Evolutionary conservation across 2,888 invertebrate genomes (phyloP).

Genomic region (Phengaris alcon): DNA sequence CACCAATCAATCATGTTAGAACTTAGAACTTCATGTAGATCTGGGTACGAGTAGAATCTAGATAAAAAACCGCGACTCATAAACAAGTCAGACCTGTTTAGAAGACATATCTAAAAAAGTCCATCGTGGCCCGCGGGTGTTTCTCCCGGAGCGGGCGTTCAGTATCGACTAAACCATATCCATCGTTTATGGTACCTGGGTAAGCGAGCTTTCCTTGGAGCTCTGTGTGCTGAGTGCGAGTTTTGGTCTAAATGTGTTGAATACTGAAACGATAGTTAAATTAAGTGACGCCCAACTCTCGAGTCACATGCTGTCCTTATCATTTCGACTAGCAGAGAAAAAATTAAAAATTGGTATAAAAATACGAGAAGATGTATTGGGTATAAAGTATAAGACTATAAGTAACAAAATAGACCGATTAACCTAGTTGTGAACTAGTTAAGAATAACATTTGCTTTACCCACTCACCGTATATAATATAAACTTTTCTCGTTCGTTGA

Average conservation of each 20-base stretch:
- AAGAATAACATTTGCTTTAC: background rate
- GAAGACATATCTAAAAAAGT: too few relatives aligned
- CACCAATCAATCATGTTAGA: too few relatives aligned
- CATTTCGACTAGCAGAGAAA: too few relatives aligned
- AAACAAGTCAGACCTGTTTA: background rate
- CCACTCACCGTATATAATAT: background rate
- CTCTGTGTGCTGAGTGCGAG: too few relatives aligned
- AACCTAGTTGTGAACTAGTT: background rate
- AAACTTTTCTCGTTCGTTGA: background rate
- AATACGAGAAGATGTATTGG: too few relatives aligned
- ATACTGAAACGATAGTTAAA: too few relatives aligned
- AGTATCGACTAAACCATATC: background rate
- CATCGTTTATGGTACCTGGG: background rate
- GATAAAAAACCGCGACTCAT: background rate
- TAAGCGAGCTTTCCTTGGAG: too few relatives aligned
- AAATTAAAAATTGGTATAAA: too few relatives aligned
- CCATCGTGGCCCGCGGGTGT: background rate
- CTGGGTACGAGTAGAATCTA: background rate
- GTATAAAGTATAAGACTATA: background rate
- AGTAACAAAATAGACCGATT: background rate
- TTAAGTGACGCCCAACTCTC: too few relatives aligned
- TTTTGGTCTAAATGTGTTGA: too few relatives aligned
- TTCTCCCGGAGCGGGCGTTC: constrained; percentile 4
- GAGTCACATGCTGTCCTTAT: too few relatives aligned
- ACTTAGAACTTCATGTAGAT: too few relatives aligned